Base-by-base conservation (phyloP, 2,888 invertebrate genomes). In the Tipula unca region DNA sequence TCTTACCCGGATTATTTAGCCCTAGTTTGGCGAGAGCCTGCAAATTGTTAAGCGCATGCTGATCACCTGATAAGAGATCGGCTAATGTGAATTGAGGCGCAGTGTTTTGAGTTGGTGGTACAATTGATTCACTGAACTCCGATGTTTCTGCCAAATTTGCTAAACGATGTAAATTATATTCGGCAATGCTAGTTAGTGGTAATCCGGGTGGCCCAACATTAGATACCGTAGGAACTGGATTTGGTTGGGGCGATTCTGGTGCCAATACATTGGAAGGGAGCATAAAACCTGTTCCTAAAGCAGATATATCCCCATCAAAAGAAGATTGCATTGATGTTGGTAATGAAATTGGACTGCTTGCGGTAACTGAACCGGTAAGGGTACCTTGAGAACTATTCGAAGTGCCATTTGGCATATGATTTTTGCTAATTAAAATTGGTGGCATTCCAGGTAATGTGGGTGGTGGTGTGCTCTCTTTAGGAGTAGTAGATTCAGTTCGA, bases 11-110 rank as follows among this genome's bases (percentile, higher is more conserved):
- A 88, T 90, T 91, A 87, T 93, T 94, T 85, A 94, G 90, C 89
- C 97, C 97, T 86, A 97, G 92, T 91, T 97, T 97, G 86, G 97
- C 97, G 86, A 98, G 93, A 35, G 96, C 97, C 89, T 97, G 96
- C 87, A 98, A 92, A 91, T 97, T 98, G 90, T 96, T 96, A 88
- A 96, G 94, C 13, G 97, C 96, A 88, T 95, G 95, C 88, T 94
- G 94, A 87, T 92, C 92, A 20, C 95, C 95, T 86, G 94, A 93
- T 86, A 96, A 92, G 86, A 96, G 91, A 89, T 97, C 96, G 6
- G 95, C 95, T 87, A 96, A 91, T 86, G 94, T 95, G 88, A 96
- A 95, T 87, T 94, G 93, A 87, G 92, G 92, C 86, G 94, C 94
- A 90, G 89, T 94, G 90, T 88, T 93, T 89, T 89, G 93, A 89